phyloP scores from a whole-genome alignment of 2,113 vertebrate species.

The Corythaeola cristata region DNA sequence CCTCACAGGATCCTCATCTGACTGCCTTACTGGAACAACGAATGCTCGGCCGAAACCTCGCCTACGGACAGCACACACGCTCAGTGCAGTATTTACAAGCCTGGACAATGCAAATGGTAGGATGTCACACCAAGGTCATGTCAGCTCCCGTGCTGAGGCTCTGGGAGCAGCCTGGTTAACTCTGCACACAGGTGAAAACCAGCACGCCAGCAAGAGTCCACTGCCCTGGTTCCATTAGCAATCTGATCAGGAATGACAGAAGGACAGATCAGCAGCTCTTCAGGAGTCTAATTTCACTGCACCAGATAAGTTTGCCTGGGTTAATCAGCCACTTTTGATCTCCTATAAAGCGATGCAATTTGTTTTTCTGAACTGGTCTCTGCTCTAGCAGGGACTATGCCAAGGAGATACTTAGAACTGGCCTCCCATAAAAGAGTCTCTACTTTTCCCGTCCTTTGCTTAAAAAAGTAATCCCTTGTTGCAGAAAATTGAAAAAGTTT shows the following conservation, averaged over 20 bases:
- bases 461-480: background rate
- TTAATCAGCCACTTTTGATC: background rate
- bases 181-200: background rate
- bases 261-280: background rate
- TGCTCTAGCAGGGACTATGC: background rate
- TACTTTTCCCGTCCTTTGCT: background rate
- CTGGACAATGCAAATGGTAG: background rate
- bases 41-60: background rate
- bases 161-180: background rate
- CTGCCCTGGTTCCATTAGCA: background rate
- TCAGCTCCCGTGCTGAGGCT: background rate
- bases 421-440: background rate
- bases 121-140: background rate
- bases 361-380: background rate
- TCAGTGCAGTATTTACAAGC: background rate
- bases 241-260: background rate
- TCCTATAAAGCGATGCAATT: background rate
- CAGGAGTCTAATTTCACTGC: background rate
- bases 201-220: background rate
- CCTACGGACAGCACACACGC: fast-evolving
- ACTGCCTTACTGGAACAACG: background rate
- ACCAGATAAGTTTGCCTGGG: background rate
- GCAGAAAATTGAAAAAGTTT: background rate
- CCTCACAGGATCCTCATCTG: background rate
- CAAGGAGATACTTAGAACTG: background rate